Percentiles rank a stretch among this genome's conserved stretches.
These are phyloP conservation scores for Mus pahari DNA, from an alignment of 2,113 vertebrate species.

Conservation along the genomic window DNA sequence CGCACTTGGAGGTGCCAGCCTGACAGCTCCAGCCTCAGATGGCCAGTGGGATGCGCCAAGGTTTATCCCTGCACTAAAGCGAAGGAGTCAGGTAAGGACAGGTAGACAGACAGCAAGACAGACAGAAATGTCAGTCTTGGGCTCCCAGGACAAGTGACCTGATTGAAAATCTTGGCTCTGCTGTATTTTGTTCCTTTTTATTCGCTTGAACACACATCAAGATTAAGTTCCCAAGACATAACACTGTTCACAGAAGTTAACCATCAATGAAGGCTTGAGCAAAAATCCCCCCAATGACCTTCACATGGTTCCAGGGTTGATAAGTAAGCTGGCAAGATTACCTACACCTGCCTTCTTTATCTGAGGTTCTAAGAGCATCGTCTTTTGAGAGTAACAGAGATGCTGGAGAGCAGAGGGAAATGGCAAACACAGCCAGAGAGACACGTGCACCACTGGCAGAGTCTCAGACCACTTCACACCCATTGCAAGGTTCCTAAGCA, in stretches of 20 bases:
- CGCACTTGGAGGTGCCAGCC: neutral
- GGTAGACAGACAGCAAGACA: neutral
- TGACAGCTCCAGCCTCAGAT: neutral
- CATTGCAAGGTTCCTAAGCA: neutral
- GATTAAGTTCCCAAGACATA: neutral
- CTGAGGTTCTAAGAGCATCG: neutral
- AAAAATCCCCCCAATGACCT: neutral
- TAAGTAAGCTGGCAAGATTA: neutral
- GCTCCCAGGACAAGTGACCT: neutral
- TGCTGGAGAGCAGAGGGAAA: neutral
- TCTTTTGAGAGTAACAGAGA: neutral
- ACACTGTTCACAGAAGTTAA: neutral
- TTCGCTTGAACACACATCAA: neutral
- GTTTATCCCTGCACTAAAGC: neutral
- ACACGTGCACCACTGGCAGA: neutral
- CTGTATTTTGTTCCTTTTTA: neutral
- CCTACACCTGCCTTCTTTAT: neutral
- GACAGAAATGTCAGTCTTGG: neutral
- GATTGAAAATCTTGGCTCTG: neutral
- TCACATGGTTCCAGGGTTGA: neutral
- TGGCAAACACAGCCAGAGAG: neutral
- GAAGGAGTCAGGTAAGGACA: neutral
- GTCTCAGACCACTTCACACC: neutral
- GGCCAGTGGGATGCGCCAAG: neutral
- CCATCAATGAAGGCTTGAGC: neutral